These are phyloP conservation scores for Gallinago solitaria DNA, from an alignment of 2,797 vertebrate species.

Conservation along the genomic window DNA sequence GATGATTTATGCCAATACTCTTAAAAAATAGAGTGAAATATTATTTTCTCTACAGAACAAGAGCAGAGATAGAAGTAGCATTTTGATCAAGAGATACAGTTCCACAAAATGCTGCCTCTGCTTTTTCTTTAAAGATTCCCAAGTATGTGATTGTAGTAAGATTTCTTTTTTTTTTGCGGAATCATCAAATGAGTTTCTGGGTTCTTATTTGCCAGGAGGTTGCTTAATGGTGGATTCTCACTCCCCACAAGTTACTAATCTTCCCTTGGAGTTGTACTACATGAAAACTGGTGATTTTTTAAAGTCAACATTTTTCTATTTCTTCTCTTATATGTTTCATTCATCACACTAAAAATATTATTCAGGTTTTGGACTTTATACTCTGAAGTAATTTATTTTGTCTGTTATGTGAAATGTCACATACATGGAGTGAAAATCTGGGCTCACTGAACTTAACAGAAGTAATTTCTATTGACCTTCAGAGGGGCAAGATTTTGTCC, in stretches of 20 bases:
- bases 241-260: background rate
- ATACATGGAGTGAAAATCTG: background rate
- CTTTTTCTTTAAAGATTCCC: background rate
- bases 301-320: background rate
- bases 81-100: background rate
- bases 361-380: background rate
- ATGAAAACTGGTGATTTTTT: background rate
- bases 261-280: background rate
- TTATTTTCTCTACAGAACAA: background rate
- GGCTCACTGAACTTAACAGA: background rate
- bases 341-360: background rate
- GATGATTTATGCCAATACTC: background rate
- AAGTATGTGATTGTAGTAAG: background rate
- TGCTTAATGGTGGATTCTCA: background rate
- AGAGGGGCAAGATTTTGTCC: background rate
- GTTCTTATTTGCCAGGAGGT: background rate
- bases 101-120: background rate
- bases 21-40: background rate
- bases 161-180: background rate
- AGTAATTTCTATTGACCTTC: conserved; percentile 1
- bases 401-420: background rate
- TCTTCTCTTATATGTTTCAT: background rate
- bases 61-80: background rate
- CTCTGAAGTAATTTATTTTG: background rate
- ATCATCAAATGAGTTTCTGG: background rate